A percentile compares a stretch with the other conserved stretches of the same genome.
Conservation (phyloP, 2,113 vertebrate genomes). For the Lophius piscatorius region DNA sequence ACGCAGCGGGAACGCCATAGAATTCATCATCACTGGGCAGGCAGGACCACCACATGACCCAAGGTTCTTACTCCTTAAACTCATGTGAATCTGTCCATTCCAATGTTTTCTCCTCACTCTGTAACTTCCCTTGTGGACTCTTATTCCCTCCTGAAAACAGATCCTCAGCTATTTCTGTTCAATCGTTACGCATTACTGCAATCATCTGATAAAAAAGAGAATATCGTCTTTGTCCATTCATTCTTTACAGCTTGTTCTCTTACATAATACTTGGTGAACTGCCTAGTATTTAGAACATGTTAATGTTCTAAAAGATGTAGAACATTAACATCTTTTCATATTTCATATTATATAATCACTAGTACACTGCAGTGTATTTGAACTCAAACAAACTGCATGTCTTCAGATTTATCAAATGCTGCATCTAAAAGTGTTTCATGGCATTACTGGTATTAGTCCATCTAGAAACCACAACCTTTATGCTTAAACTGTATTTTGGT, state of each 20-base stretch:
- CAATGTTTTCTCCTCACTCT: background rate
- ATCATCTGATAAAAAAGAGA: constrained; percentile 57
- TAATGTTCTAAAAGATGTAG: too few species aligned
- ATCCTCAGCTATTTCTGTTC: constrained; percentile 30
- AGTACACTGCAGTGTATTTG: too few species aligned
- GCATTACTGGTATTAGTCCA: too few species aligned
- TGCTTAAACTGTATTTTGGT: too few species aligned
- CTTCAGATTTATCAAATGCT: too few species aligned
- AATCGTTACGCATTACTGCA: constrained; percentile 10
- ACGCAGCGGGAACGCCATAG: constrained; percentile 86
- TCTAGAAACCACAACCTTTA: too few species aligned
- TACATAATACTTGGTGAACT: background rate
- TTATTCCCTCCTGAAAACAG: constrained; percentile 3
- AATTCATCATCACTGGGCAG: constrained; percentile 91
- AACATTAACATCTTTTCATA: too few species aligned
- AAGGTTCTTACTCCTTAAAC: constrained; percentile 78
- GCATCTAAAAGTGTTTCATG: too few species aligned
- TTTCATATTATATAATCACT: too few species aligned
- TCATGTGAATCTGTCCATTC: constrained; percentile 18
- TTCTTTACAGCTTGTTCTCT: constrained; percentile 2
- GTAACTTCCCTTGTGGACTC: background rate
- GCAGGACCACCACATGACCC: constrained; percentile 95
- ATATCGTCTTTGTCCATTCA: constrained; percentile 15
- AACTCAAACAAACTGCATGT: too few species aligned
- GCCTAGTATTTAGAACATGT: too few species aligned